Base-by-base conservation (phyloP, 2,113 vertebrate genomes). In the Stercorarius parasiticus region DNA sequence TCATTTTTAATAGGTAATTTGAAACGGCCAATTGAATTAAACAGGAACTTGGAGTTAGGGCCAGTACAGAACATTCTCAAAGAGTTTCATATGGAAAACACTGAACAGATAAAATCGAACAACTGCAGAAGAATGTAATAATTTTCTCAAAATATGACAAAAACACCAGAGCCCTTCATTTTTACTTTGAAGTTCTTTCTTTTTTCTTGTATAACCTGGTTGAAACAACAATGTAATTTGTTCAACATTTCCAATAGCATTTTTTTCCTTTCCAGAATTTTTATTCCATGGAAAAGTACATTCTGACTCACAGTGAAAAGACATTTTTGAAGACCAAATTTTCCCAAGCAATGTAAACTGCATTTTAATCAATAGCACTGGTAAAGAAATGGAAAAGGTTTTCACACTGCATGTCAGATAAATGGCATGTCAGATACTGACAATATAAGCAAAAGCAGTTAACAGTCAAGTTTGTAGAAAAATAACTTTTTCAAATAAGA, bases 281-380 rank as follows among this genome's bases (percentile, higher is more conserved):
- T 96, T 94, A 93, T 97, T 97, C 91, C 96, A 95, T 82, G 92
- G 96, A 97, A 97, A 97, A 96, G 96, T 90, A 95, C 95, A 92
- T 97, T 97, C 90, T 96, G 97, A 96, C 82, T 93, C 95, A 91
- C 36, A 73, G 64, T 15, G 7, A 96, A 96, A 86, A 86, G 69
- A 89, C 86, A 85, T 79, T 96, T 96, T 87, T 84, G 81, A 95
- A 95, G 93, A 97, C 93, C 90, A 80, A 65, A 82, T 95, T 96
- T 76, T 96, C 91, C 86, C 83, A 69, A 82, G 84, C 61, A 95
- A 95, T 45, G 73, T 91, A 93, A 89, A 91, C 66, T 94, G 62
- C 66, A 85, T 94, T 97, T 95, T 95, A 94, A 95, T 94, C 87
- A 90, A 93, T 88, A 79, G 74, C 79, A 82, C 84, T 77, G 42